Evolutionary conservation across 2,888 invertebrate genomes (phyloP).

Genomic region (Portevinia maculata): DNA sequence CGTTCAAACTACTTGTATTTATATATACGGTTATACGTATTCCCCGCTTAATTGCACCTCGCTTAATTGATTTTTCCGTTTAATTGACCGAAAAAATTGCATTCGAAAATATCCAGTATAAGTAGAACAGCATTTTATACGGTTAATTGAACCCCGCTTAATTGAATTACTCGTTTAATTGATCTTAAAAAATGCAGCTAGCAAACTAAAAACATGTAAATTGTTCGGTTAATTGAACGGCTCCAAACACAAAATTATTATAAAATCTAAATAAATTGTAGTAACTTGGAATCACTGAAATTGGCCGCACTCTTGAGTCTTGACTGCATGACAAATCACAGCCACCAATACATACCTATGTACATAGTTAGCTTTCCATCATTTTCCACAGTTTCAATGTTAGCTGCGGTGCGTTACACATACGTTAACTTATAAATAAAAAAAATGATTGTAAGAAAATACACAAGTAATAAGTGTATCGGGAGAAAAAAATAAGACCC

Average conservation of each 20-base stretch:
- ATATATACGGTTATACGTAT: too few species aligned
- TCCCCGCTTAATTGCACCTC: not conserved
- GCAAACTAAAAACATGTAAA: slow-evolving; percentile 15
- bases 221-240: slow-evolving; percentile 12
- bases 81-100: not conserved
- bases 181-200: not conserved
- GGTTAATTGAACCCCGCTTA: slow-evolving; percentile 10
- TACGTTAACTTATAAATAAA: slow-evolving; percentile 17
- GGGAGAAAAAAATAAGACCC: slow-evolving; percentile 14
- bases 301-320: too few species aligned
- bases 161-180: slow-evolving; percentile 10
- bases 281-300: not conserved
- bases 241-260: too few species aligned
- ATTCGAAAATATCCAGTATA: too few species aligned
- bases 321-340: too few species aligned
- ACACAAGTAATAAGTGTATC: slow-evolving; percentile 27
- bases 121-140: too few species aligned
- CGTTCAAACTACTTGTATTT: too few species aligned
- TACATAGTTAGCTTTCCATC: too few species aligned
- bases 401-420: slow-evolving; percentile 3
- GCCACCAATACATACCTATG: too few species aligned
- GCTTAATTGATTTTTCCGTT: not conserved
- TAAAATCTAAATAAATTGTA: slow-evolving; percentile 7
- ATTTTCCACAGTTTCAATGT: slow-evolving; percentile 21
- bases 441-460: slow-evolving; percentile 13